These are phyloP conservation scores for Thermophis baileyi DNA, from an alignment of 2,113 vertebrate species.

Conservation along the genomic window DNA sequence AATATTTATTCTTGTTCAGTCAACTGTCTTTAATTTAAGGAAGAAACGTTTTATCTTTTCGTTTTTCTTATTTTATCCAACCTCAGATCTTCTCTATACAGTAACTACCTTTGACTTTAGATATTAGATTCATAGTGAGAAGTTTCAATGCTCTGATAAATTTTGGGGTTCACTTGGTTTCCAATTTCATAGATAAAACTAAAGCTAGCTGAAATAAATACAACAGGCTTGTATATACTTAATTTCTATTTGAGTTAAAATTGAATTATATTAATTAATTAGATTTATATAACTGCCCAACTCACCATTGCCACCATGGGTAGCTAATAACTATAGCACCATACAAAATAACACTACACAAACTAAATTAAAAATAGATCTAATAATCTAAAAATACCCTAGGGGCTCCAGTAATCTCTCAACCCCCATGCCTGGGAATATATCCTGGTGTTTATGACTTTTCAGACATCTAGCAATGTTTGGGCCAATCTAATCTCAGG, in stretches of 20 bases:
- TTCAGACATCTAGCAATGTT: not conserved
- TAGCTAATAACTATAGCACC: not conserved
- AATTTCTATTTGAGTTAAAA: not conserved
- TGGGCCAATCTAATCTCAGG: not conserved
- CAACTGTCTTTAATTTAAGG: not conserved
- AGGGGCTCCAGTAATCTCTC: not conserved
- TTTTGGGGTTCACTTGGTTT: not conserved
- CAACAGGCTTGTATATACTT: not conserved
- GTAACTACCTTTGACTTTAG: too few relatives aligned
- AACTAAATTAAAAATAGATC: not conserved
- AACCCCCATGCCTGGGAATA: not conserved
- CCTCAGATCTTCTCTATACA: not conserved
- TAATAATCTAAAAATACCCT: not conserved
- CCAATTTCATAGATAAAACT: not conserved
- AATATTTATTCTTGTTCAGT: not conserved
- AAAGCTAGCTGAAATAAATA: not conserved
- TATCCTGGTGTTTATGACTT: not conserved
- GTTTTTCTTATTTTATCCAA: not conserved
- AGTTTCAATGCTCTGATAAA: not conserved
- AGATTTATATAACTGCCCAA: not conserved
- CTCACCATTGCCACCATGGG: not conserved
- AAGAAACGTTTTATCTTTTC: not conserved
- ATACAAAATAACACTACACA: not conserved
- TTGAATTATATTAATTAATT: not conserved
- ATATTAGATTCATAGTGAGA: not conserved